Evolutionary conservation across 2,888 invertebrate genomes (phyloP).

Genomic region (Nasonia oneida): DNA sequence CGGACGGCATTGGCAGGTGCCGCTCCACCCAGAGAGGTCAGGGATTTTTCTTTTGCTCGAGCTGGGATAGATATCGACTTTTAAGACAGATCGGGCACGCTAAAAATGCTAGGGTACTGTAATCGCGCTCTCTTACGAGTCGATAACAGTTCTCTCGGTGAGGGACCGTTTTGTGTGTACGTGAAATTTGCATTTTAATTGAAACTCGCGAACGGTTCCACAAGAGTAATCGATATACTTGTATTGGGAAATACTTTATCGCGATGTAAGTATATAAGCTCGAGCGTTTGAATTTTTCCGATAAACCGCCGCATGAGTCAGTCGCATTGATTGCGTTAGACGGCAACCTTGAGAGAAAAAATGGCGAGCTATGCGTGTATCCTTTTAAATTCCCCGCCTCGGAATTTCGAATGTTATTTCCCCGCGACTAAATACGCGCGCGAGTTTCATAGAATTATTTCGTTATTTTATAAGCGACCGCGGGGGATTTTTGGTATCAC

Average conservation of each 20-base stretch:
- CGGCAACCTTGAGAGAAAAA: background rate
- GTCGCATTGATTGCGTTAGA: background rate
- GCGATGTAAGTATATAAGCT: background rate
- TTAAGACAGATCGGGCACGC: background rate
- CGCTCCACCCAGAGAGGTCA: background rate
- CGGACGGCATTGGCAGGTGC: conserved; percentile 66
- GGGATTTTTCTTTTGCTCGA: background rate
- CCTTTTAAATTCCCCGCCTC: background rate
- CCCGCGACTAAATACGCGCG: background rate
- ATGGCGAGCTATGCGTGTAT: background rate
- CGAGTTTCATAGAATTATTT: conserved; percentile 12
- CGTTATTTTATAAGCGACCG: background rate
- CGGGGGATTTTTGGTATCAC: background rate
- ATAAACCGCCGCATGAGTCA: background rate
- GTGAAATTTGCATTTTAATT: background rate
- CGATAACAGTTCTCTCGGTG: background rate
- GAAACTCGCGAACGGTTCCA: background rate
- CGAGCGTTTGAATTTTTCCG: background rate
- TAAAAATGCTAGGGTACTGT: background rate
- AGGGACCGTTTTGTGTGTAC: background rate
- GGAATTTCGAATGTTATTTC: background rate
- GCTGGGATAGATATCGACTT: background rate
- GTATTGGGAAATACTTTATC: conserved; percentile 5
- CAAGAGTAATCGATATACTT: background rate
- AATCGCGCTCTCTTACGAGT: background rate